Percentiles rank a stretch among this genome's conserved stretches.
These are phyloP conservation scores for Pocillopora verrucosa DNA, from an alignment of 64 coral and sea anemone species.

Conservation along the genomic window DNA sequence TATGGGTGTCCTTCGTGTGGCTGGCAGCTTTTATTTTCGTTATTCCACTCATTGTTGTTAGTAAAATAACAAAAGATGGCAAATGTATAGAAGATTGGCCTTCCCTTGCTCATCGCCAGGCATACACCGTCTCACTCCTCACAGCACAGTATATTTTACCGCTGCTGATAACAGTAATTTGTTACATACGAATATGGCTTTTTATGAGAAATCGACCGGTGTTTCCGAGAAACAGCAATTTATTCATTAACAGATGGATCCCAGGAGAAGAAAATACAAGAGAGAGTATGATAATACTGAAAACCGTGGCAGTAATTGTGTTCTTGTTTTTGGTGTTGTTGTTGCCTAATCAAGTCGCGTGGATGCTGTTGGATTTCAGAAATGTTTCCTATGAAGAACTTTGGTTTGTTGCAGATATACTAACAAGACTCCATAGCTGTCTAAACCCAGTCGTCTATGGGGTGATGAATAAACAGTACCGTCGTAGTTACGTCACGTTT, in stretches of 20 bases:
- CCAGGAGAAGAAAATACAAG: constrained; percentile 19
- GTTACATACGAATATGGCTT: constrained; percentile 71
- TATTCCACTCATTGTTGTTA: constrained; percentile 70
- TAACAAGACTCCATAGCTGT: constrained; percentile 45
- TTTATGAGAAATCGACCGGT: constrained; percentile 41
- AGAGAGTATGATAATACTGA: constrained; percentile 74
- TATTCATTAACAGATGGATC: not conserved
- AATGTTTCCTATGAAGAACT: constrained; percentile 10
- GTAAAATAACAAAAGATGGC: constrained; percentile 3
- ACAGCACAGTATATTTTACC: constrained; percentile 71
- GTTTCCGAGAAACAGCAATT: not conserved
- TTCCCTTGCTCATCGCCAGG: constrained; percentile 21
- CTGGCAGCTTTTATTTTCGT: constrained; percentile 58
- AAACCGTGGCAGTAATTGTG: constrained; percentile 61
- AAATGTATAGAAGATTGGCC: constrained; percentile 67
- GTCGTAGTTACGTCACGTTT: constrained; percentile 58
- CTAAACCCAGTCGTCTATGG: constrained; percentile 71
- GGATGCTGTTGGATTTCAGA: constrained; percentile 64
- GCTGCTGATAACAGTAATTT: constrained; percentile 49
- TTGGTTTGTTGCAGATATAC: not conserved
- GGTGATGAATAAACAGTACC: constrained; percentile 52
- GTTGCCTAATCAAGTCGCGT: constrained; percentile 54
- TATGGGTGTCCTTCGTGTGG: constrained; percentile 71
- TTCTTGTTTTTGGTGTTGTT: constrained; percentile 56
- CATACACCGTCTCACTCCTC: constrained; percentile 61